Evolutionary conservation across 2,113 vertebrate species (phyloP).

Genomic region (Pteruthius melanotis): DNA sequence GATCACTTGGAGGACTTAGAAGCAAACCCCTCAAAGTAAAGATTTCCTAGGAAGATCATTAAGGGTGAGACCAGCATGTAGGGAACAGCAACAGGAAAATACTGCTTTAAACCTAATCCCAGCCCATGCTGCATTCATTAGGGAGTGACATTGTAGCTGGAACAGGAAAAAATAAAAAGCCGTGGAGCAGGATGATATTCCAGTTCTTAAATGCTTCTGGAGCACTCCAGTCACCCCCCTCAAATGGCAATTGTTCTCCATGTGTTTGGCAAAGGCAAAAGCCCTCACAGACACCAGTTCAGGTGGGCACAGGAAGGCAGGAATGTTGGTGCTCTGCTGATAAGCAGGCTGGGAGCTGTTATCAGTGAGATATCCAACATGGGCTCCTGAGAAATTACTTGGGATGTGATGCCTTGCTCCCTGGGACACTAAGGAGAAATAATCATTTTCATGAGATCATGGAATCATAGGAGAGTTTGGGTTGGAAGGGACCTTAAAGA

Average conservation of each 20-base stretch:
- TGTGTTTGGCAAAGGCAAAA: background rate
- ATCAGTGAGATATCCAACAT: background rate
- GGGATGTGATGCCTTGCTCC: background rate
- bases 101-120: constrained; percentile 40
- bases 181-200: background rate
- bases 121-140: constrained; percentile 55
- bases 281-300: background rate
- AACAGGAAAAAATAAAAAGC: background rate
- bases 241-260: background rate
- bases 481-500: background rate
- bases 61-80: constrained; percentile 45
- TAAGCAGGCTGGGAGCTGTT: background rate
- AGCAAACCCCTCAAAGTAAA: constrained; percentile 56
- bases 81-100: constrained; percentile 47
- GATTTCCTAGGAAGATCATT: constrained; percentile 58
- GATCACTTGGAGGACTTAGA: constrained; percentile 39
- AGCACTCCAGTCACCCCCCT: background rate
- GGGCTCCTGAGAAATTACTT: fast-evolving
- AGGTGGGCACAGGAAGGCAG: background rate
- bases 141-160: background rate
- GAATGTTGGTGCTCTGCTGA: background rate
- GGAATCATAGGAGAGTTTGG: background rate
- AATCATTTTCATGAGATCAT: background rate
- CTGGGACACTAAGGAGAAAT: background rate
- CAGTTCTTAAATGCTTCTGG: background rate